These are phyloP conservation scores for Coenobita brevimanus DNA, from an alignment of 1,140 invertebrate genomes.

Conservation along the genomic window DNA sequence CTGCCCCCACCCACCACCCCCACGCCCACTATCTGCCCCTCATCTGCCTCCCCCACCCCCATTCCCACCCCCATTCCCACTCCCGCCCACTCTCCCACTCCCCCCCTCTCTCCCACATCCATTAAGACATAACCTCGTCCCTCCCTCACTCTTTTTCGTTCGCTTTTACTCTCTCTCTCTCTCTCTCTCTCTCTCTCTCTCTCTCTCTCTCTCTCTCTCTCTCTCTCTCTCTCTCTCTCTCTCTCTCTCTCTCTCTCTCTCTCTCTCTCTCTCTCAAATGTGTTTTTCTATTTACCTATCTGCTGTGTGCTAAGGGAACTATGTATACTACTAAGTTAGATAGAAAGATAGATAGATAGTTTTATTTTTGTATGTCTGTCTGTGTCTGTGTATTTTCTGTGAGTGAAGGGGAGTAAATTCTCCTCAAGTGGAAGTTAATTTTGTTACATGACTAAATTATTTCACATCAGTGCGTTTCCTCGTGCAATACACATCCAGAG, in stretches of 20 bases:
- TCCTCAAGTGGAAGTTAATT: no score
- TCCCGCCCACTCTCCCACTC: background rate
- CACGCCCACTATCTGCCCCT: no score
- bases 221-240: background rate
- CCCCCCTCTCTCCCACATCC: background rate
- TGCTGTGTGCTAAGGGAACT: background rate
- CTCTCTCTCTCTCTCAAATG: background rate
- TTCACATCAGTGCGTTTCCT: no score
- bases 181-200: background rate
- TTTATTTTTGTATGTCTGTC: no score
- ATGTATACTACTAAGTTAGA: background rate
- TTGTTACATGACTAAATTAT: no score
- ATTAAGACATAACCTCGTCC: background rate
- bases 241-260: background rate
- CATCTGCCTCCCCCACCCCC: no score
- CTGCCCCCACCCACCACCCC: no score
- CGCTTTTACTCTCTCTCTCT: background rate
- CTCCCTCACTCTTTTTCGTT: background rate
- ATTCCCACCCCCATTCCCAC: background rate
- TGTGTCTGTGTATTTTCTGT: no score
- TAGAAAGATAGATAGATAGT: no score
- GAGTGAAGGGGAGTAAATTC: no score
- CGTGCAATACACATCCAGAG: no score
- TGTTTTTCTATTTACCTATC: background rate
- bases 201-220: conserved; percentile 8